Base-by-base conservation (phyloP, 2,888 invertebrate genomes). In the Gryllus longicercus region DNA sequence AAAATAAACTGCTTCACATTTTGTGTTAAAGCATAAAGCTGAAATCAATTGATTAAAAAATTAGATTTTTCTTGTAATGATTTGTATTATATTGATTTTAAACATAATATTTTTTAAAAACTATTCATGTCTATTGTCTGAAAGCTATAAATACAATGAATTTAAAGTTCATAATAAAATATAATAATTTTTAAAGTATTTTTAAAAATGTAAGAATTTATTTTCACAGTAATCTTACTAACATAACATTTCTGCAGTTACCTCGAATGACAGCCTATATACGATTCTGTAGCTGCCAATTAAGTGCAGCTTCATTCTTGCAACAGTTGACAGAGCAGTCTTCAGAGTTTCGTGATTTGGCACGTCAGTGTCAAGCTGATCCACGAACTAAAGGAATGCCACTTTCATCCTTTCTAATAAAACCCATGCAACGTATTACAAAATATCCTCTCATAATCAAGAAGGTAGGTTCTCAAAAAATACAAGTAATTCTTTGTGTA, bases 371-470 rank as follows among this genome's bases (percentile, higher is more conserved):
- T 84, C 92, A 92, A 85, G 89, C 88, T 81, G 89, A 94, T 86
- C 89, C 90, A 0, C 88, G 91, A 25, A 92, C 92, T 0, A 91
- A 92, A 85, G 93, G 93, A 79, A 90, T 94, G 90, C 93, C 93
- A 0, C 86, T 94, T 16, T 92, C 92, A 82, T 93, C 93, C 38
- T 95, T 93, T 86, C 87, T 95, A 49, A 90, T 95, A 80, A 94
- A 95, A 86, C 95, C 95, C 10, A 94, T 95, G 93, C 94, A 94
- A 86, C 88, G 95, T 83, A 93, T 95, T 80, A 95, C 94, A 21
- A 92, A 92, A 85, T 95, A 95, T 87, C 94, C 94, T 2, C 88
- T 95, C 50, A 88, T 95, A 50, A 92, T 95, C 82, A 89, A 89
- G 85, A 93, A 94, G 88, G 93, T 93, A 77, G 12, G 11, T 38